phyloP scores from a whole-genome alignment of 1,140 invertebrate genomes.

The Nylanderia fulva region DNA sequence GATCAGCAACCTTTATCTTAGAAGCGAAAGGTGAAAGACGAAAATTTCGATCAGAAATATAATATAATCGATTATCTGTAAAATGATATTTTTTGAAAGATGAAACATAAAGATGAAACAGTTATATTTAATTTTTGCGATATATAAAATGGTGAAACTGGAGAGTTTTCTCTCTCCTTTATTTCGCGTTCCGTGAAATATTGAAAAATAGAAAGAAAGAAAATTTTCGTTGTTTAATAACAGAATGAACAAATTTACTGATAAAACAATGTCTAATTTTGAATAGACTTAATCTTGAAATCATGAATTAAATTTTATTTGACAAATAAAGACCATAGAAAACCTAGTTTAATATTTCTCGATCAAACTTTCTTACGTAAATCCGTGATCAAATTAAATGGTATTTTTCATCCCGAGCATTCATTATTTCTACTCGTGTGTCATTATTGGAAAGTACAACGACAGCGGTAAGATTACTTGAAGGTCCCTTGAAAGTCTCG shows the following conservation, averaged over 20 bases:
- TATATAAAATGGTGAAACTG: background rate
- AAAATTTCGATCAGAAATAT: background rate
- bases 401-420: constrained; percentile 8
- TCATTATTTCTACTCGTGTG: constrained; percentile 41
- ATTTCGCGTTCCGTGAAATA: background rate
- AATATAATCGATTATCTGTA: background rate
- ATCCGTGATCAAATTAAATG: constrained; percentile 1
- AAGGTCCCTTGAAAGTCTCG: constrained; percentile 57
- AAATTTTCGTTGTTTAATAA: background rate
- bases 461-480: background rate
- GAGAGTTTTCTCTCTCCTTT: background rate
- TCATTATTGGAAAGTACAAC: constrained; percentile 20
- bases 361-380: constrained; percentile 22
- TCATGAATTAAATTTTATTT: background rate
- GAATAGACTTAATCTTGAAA: background rate
- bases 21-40: background rate
- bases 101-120: background rate
- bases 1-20: background rate
- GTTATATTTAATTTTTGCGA: background rate
- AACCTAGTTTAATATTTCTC: background rate
- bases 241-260: background rate
- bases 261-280: background rate
- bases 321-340: background rate
- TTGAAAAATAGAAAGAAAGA: background rate
- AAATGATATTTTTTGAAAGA: constrained; percentile 8